These are phyloP conservation scores for Pagrus major DNA, from an alignment of 2,113 vertebrate genomes.

Conservation along the genomic window DNA sequence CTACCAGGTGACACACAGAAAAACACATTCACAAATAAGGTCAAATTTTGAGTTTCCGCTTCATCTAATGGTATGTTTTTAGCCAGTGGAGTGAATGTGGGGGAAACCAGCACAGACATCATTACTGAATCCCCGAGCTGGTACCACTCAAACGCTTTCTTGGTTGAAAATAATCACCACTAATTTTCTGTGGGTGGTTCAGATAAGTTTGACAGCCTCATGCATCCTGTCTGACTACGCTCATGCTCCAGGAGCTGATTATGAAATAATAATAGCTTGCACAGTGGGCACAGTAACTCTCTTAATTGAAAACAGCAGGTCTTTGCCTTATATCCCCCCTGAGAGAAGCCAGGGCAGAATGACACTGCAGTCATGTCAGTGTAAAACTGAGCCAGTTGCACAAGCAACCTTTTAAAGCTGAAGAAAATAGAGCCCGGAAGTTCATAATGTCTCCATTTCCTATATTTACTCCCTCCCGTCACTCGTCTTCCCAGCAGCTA, in stretches of 20 bases:
- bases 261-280: slow-evolving; percentile 55
- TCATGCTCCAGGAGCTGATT: slow-evolving; percentile 57
- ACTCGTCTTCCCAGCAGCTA: background rate
- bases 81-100: background rate
- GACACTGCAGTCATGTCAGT: slow-evolving; percentile 30
- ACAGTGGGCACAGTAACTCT: slow-evolving; percentile 36
- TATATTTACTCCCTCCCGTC: background rate
- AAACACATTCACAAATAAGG: background rate
- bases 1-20: background rate
- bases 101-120: background rate
- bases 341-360: slow-evolving; percentile 27
- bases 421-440: background rate
- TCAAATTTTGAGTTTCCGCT: background rate
- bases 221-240: slow-evolving; percentile 19
- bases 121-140: background rate
- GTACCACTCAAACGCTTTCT: background rate
- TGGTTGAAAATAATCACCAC: slow-evolving; percentile 14
- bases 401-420: slow-evolving; percentile 15
- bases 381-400: slow-evolving; percentile 15
- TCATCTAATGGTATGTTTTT: background rate
- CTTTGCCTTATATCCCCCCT: slow-evolving; percentile 17
- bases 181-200: slow-evolving; percentile 13
- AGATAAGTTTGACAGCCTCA: slow-evolving; percentile 25
- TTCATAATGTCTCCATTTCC: background rate
- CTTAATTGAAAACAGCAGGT: slow-evolving; percentile 73